Evolutionary conservation across 35 echinoderm and acorn worm species (phyloP), one percentile per base, ranked within the genome.

Genomic region (Diadema setosum): DNA sequence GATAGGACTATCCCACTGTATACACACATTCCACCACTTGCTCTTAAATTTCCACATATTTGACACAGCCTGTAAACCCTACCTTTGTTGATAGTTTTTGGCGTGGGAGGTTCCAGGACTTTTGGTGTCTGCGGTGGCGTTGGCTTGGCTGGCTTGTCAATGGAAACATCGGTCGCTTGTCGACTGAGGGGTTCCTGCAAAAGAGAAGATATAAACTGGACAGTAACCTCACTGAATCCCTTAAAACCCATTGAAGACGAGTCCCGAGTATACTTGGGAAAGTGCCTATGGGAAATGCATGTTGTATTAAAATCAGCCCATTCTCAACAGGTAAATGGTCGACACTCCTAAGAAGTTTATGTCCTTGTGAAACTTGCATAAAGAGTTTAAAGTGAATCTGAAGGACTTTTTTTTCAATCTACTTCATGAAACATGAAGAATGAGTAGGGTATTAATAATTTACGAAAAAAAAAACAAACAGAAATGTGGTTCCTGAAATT

Each of bases 61-160:
- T 52, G n/a, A n/a, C n/a, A n/a, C n/a, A 52, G 48, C 48, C 48
- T 52, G 9, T 18, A 16, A 41, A 41, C 44, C 20, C 44, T 21
- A 78, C 73, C 73, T 78, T 78, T 78, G 44, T 78, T 78, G 9
- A 78, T 78, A 41, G 24, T 70, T 65, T 87, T 87, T 18, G 85
- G 63, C 42, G 64, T 76, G 6, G 64, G 61, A 5, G 85, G 29
- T 30, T 60, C 81, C 61, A 83, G 33, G 27, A 9, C 30, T n/a
- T 93, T 82, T 18, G 91, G 91, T 40, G 91, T 93, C 39, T 83
- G 57, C n/a, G 42, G 63, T 29, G 91, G 85, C 42, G 86, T 34
- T 88, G 91, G 85, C 59, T 88, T 93, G 26, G 81, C 56, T 83
- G 42, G 30, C 26, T 18, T 31, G 20, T 42, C 44, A 55, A 70